Evolutionary conservation across 2,888 invertebrate species (phyloP).

Genomic region (Tinea pellionella): DNA sequence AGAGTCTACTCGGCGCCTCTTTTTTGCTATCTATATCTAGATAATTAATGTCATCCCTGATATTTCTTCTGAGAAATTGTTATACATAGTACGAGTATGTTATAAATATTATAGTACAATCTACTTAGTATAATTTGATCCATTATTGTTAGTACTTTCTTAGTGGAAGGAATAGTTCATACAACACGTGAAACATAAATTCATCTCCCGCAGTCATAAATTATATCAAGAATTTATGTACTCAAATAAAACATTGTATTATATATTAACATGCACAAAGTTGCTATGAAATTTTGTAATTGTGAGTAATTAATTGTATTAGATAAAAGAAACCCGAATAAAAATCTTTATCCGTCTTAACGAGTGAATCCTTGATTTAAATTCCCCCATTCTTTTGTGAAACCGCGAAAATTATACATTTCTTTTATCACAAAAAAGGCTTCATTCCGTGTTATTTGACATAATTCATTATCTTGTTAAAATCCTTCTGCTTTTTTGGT

Average conservation of each 20-base stretch:
- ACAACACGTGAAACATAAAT: neutral
- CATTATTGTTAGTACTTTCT: neutral
- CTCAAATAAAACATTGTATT: too few species aligned
- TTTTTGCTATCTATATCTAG: too few species aligned
- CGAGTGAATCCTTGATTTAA: neutral
- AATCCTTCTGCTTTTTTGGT: slow-evolving; percentile 23
- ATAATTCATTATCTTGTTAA: slow-evolving; percentile 14
- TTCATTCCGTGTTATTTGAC: slow-evolving; percentile 2
- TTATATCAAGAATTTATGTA: too few species aligned
- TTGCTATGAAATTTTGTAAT: too few species aligned
- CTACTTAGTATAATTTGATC: neutral
- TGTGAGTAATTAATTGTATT: too few species aligned
- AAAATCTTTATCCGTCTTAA: neutral
- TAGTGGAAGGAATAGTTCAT: neutral
- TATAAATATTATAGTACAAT: too few species aligned
- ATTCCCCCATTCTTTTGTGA: neutral
- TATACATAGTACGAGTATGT: too few species aligned
- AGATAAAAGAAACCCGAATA: too few species aligned
- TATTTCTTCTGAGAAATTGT: too few species aligned
- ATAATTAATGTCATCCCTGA: too few species aligned
- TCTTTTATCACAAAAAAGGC: neutral
- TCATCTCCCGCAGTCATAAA: neutral
- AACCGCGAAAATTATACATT: neutral
- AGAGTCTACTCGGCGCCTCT: too few species aligned
- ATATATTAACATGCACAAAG: too few species aligned